These are phyloP conservation scores for Phoenoteleia sp. DNA, from an alignment of 2,888 invertebrate species.

Conservation along the genomic window DNA sequence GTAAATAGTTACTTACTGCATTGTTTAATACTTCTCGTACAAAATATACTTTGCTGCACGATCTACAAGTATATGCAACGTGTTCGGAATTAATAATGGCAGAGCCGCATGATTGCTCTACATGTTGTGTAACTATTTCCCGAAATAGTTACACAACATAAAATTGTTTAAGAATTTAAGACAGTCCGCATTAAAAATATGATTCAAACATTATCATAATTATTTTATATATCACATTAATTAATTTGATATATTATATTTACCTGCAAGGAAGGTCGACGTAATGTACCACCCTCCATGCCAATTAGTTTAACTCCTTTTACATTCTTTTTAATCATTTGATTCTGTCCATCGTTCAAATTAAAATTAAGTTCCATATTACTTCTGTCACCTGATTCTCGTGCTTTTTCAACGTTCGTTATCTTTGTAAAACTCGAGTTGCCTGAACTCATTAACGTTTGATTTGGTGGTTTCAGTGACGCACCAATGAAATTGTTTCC, in stretches of 20 bases:
- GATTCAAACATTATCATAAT: too few relatives aligned
- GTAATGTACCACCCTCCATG: conserved; percentile 84
- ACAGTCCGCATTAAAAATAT: too few relatives aligned
- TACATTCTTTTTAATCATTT: conserved; percentile 81
- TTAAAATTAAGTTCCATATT: conserved; percentile 83
- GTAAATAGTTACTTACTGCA: too few relatives aligned
- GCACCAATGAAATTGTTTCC: conserved; percentile 58
- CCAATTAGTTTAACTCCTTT: conserved; percentile 85
- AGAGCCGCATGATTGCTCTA: too few relatives aligned
- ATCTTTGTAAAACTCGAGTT: conserved; percentile 67
- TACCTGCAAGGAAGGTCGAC: conserved; percentile 84
- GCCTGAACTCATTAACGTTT: conserved; percentile 68
- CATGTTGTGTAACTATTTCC: too few relatives aligned
- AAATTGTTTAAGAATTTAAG: too few relatives aligned
- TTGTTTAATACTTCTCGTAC: too few relatives aligned
- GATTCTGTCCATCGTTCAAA: conserved; percentile 76
- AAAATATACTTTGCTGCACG: too few relatives aligned
- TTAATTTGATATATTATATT: background rate
- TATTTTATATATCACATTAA: too few relatives aligned
- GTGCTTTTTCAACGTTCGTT: conserved; percentile 41
- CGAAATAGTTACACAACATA: too few relatives aligned
- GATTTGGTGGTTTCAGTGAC: conserved; percentile 66
- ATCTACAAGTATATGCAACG: too few relatives aligned
- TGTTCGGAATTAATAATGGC: too few relatives aligned
- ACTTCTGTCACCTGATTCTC: conserved; percentile 78